Evolutionary conservation across 2,113 vertebrate genomes (phyloP).

Genomic region (Rhabdomys dilectus): DNA sequence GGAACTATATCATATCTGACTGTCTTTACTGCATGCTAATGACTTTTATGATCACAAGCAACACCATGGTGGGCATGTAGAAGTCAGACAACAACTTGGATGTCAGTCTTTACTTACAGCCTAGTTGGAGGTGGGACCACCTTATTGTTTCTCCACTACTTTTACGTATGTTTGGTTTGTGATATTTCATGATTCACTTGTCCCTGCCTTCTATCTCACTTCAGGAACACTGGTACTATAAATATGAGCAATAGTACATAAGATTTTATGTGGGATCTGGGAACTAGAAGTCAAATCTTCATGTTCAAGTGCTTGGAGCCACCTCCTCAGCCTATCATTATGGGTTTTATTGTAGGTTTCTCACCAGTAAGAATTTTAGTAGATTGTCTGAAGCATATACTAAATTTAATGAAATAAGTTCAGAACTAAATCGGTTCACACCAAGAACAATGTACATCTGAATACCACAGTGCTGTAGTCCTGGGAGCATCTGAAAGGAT

Average conservation of each 20-base stretch:
- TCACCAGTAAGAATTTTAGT: not conserved
- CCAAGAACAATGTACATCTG: not conserved
- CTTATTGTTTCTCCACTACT: not conserved
- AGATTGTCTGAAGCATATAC: not conserved
- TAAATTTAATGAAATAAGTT: constrained; percentile 2
- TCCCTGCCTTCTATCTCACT: not conserved
- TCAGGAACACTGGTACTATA: not conserved
- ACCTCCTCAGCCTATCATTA: not conserved
- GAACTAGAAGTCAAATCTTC: not conserved
- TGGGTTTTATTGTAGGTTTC: not conserved
- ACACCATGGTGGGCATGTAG: not conserved
- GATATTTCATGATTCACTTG: not conserved
- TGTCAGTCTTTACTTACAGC: not conserved
- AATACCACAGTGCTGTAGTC: not conserved
- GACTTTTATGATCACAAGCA: not conserved
- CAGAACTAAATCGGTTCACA: not conserved
- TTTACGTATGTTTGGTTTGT: not conserved
- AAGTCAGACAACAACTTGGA: not conserved
- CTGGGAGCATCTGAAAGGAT: not conserved
- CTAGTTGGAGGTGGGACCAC: not conserved
- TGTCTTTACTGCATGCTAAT: constrained; percentile 9
- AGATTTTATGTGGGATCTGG: not conserved
- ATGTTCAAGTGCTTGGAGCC: not conserved
- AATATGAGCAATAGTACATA: not conserved
- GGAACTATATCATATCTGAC: not conserved